Percentiles rank a stretch among this genome's conserved stretches.
These are phyloP conservation scores for Cremastinae sp. DNA, from an alignment of 2,888 invertebrate species.

Conservation along the genomic window DNA sequence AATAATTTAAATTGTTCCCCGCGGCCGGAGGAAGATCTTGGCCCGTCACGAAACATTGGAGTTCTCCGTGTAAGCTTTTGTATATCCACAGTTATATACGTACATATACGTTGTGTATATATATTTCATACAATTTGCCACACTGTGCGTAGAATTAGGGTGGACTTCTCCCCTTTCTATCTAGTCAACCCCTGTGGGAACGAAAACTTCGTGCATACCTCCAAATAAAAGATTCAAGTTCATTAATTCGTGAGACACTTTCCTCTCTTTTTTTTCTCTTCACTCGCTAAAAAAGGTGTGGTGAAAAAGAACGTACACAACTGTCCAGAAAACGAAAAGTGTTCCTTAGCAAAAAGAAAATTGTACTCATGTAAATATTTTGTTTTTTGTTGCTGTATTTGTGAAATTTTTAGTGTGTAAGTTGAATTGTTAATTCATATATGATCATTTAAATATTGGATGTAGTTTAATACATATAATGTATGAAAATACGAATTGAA, in stretches of 20 bases:
- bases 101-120: background rate
- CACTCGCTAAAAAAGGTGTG: too few relatives aligned
- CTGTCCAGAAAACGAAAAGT: too few relatives aligned
- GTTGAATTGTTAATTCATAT: too few relatives aligned
- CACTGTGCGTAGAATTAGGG: constrained; percentile 38
- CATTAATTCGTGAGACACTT: constrained; percentile 46
- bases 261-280: background rate
- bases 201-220: constrained; percentile 13
- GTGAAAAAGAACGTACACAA: too few relatives aligned
- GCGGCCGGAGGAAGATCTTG: constrained; percentile 22
- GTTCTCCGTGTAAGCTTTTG: background rate
- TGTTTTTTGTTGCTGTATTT: too few relatives aligned
- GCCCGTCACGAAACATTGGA: constrained; percentile 20
- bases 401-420: too few relatives aligned
- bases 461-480: too few relatives aligned
- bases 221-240: constrained; percentile 46
- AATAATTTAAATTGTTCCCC: constrained; percentile 50
- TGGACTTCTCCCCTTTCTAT: constrained; percentile 2
- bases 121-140: constrained; percentile 1
- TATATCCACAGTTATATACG: background rate
- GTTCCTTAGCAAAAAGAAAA: too few relatives aligned
- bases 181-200: constrained; percentile 6
- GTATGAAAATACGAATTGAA: too few relatives aligned
- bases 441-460: too few relatives aligned
- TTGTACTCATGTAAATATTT: too few relatives aligned